Percentiles rank a stretch among this genome's conserved stretches.
Conservation (phyloP, 1,140 invertebrate genomes). For the Hycleus cichorii region DNA sequence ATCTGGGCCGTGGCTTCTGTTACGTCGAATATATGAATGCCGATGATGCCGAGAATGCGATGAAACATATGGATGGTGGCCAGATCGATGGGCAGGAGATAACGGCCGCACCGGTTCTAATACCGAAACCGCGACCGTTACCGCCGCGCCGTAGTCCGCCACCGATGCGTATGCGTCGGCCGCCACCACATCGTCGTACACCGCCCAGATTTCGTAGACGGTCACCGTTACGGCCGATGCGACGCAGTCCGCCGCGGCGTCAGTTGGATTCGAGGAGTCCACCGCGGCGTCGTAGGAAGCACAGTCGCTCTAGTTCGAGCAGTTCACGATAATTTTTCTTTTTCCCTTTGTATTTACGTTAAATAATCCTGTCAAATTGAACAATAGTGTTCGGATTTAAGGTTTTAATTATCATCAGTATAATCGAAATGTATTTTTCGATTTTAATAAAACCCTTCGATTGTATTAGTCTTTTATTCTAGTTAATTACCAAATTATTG, state of each 20-base stretch:
- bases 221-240: slow-evolving; percentile 48
- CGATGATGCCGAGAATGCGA: slow-evolving; percentile 95
- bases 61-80: slow-evolving; percentile 99
- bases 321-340: slow-evolving; percentile 58
- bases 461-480: no score
- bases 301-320: slow-evolving; percentile 72
- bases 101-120: slow-evolving; percentile 81
- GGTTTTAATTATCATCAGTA: no score
- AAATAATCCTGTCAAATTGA: not conserved
- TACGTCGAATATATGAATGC: slow-evolving; percentile 91
- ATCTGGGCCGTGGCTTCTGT: slow-evolving; percentile 81
- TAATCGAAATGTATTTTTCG: no score
- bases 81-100: slow-evolving; percentile 91
- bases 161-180: slow-evolving; percentile 50
- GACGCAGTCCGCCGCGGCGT: slow-evolving; percentile 49
- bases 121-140: slow-evolving; percentile 62
- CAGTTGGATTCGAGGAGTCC: slow-evolving; percentile 54
- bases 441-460: no score
- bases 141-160: slow-evolving; percentile 58
- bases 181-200: slow-evolving; percentile 46
- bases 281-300: slow-evolving; percentile 60
- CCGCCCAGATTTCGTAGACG: slow-evolving; percentile 51
- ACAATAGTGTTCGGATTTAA: no score
- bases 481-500: no score
- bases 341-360: not conserved